These are phyloP conservation scores for Phocoena phocoena DNA, from an alignment of 2,113 vertebrate species.

Conservation along the genomic window DNA sequence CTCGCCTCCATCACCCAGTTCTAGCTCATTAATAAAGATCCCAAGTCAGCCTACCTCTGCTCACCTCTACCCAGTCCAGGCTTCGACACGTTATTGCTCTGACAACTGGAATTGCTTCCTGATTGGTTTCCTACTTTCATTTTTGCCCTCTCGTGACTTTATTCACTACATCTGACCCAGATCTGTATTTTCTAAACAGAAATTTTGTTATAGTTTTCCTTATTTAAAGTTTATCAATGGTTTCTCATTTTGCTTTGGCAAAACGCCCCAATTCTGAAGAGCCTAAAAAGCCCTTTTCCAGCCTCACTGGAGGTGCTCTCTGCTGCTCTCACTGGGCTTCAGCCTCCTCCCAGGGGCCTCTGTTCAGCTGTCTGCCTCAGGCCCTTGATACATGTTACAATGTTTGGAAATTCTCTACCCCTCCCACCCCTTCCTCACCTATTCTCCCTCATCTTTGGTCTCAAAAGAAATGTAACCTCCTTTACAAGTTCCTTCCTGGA, in stretches of 20 bases:
- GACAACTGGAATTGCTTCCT: background rate
- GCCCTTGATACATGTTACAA: background rate
- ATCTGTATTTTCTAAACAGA: background rate
- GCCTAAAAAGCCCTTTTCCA: background rate
- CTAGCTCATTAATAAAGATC: background rate
- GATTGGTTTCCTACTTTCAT: background rate
- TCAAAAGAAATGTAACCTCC: background rate
- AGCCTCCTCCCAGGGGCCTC: background rate
- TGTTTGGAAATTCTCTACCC: background rate
- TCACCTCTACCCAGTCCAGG: background rate
- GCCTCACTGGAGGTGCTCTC: background rate
- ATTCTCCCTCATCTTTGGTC: background rate
- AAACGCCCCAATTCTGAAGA: background rate
- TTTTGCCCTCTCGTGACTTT: background rate
- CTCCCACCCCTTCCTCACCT: background rate
- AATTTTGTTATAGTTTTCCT: background rate
- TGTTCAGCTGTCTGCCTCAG: rapidly evolving
- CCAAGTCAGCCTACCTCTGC: background rate
- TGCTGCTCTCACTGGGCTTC: background rate
- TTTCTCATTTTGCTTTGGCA: background rate
- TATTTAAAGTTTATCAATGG: background rate
- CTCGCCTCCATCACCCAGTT: background rate
- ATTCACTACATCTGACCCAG: background rate
- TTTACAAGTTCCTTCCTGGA: background rate
- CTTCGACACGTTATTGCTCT: background rate